These are phyloP conservation scores for Aplysina aerophoba DNA, from an alignment of 37 sponge, comb jelly and placozoan species.

Conservation along the genomic window DNA sequence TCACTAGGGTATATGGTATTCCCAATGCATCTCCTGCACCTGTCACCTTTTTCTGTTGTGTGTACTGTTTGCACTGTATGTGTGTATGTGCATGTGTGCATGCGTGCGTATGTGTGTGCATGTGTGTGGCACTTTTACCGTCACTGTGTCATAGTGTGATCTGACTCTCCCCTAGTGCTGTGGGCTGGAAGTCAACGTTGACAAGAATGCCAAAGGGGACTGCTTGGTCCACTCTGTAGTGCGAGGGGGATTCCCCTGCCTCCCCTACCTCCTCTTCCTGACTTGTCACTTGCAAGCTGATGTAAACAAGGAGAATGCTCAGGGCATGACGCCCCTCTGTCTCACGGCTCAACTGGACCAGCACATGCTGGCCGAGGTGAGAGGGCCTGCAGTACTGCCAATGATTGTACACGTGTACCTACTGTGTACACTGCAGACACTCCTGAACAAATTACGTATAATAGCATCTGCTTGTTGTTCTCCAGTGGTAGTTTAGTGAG, in stretches of 20 bases:
- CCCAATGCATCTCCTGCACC: no score
- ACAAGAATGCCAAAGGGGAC: slow-evolving; percentile 57
- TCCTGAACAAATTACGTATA: background rate
- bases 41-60: slow-evolving; percentile 12
- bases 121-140: background rate
- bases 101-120: background rate
- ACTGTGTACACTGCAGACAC: no score
- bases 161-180: slow-evolving; percentile 39
- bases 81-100: slow-evolving; percentile 6
- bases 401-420: background rate
- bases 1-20: no score
- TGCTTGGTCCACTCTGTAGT: slow-evolving; percentile 65
- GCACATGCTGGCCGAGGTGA: slow-evolving; percentile 61
- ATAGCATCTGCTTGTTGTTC: background rate
- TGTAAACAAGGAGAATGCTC: slow-evolving; percentile 32
- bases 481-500: background rate
- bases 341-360: slow-evolving; percentile 55
- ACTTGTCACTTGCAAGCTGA: slow-evolving; percentile 47
- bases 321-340: slow-evolving; percentile 61
- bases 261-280: slow-evolving; percentile 59
- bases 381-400: background rate
- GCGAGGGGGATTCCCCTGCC: slow-evolving; percentile 57
- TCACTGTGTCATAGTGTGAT: background rate
- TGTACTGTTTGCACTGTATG: background rate
- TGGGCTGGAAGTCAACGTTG: slow-evolving; percentile 58